Base-by-base conservation (phyloP, 1,140 invertebrate species). In the Melanaphis sacchari region DNA sequence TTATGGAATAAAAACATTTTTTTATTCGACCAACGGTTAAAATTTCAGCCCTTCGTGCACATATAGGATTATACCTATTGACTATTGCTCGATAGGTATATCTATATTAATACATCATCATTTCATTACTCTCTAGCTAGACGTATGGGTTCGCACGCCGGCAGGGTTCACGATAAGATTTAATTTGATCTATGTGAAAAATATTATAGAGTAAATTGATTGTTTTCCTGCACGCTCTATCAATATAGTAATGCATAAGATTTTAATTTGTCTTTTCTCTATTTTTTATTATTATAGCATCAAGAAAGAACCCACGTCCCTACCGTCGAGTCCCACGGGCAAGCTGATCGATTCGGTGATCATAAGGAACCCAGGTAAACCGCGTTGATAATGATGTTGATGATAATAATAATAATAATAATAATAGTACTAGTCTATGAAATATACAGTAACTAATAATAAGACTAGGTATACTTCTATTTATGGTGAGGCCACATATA, bases 301-400 rank as follows among this genome's bases (percentile, higher is more conserved):
- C 94, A 95, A 95, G 94, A 96, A 96, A 94, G 95, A 96, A 84
- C 95, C 95, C 94, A 95, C 95, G 94, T 95, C 95, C 93, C 95
- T 96, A 94, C 96, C 96, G 89, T 95, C 95, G 94, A 96, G 96
- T 95, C 96, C 96, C 94, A 95, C 96, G 91, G 96, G 96, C 94
- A 95, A 96, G 84, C 95, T 95, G 94, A 96, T 96, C 94, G 96
- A 96, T 87, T 95, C 95, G 93, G 95, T 95, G 91, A 95, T 95
- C 94, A 94, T 95, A 94, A 95, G 95, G 94, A 96, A 95, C 94
- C 95, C 95, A 94, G 95, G 95, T 96, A 94, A 85, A 95, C 95
- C 94, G 4, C 4, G 4, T 36, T 18, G 59, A 76, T 18, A 18
- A 93, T 90, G 94, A 85, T 31, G 15, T 18, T n/a, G 7, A 88